Conservation (phyloP, 2,888 invertebrate genomes). For the Diogma glabrata region DNA sequence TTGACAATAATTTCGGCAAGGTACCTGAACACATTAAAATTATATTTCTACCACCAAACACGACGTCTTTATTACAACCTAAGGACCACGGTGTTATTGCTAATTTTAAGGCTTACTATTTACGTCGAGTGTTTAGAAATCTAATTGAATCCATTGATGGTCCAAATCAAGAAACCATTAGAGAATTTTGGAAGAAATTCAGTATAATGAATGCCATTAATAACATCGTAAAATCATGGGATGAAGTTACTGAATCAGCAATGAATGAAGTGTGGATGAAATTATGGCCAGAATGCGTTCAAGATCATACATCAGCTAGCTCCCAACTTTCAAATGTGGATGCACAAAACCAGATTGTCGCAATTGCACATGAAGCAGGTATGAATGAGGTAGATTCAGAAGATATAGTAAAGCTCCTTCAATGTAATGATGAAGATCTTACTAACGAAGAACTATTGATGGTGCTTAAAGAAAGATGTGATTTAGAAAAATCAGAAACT, state of each 20-base stretch:
- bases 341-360: not conserved
- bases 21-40: no score
- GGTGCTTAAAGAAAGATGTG: no score
- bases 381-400: no score
- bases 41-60: not conserved
- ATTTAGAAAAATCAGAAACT: no score
- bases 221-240: not conserved
- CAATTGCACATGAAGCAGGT: no score
- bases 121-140: not conserved
- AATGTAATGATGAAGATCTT: no score
- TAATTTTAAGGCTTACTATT: not conserved
- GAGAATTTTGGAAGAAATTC: no score
- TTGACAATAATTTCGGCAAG: no score
- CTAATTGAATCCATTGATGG: slow-evolving; percentile 3
- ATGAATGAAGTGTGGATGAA: slow-evolving; percentile 3
- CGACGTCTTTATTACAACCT: not conserved
- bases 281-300: not conserved
- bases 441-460: no score
- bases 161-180: not conserved
- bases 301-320: no score
- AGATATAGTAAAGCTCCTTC: no score
- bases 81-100: not conserved
- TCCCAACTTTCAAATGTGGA: not conserved
- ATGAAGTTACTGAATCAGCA: not conserved
- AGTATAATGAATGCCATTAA: not conserved